phyloP scores from a whole-genome alignment of 2,888 invertebrate genomes.

The Ophion obscuratus region DNA sequence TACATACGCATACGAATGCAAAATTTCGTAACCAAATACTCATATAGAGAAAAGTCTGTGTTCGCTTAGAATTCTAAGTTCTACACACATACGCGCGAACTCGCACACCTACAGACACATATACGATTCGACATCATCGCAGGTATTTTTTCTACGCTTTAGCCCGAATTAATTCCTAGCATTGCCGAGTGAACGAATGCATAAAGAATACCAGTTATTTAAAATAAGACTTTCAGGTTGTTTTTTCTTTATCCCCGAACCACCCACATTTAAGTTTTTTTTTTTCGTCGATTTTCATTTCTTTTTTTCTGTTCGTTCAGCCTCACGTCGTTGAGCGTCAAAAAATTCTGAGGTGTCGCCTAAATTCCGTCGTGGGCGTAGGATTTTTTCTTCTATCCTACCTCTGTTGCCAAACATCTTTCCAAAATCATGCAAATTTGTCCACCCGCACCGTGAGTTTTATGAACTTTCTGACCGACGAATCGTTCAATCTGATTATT shows the following conservation, averaged over 20 bases:
- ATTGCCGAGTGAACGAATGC: conserved; percentile 45
- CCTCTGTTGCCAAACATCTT: background rate
- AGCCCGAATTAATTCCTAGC: conserved; percentile 50
- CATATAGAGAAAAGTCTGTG: conserved; percentile 48
- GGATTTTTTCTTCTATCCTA: conserved; percentile 4
- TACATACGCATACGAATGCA: background rate
- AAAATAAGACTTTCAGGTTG: conserved; percentile 21
- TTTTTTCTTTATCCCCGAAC: background rate
- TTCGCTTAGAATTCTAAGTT: conserved; percentile 48
- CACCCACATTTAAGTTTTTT: background rate
- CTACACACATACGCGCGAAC: background rate
- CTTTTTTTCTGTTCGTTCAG: conserved; percentile 23
- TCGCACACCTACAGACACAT: background rate
- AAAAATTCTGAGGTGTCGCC: conserved; percentile 45
- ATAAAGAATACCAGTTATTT: conserved; percentile 60
- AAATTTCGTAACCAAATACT: conserved; percentile 63
- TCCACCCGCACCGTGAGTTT: conserved; percentile 74
- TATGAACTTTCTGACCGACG: background rate
- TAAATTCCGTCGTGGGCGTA: conserved; percentile 44
- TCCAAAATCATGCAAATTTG: conserved; percentile 78
- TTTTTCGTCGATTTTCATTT: conserved; percentile 39
- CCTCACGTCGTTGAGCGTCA: conserved; percentile 43
- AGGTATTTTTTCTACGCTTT: conserved; percentile 50
- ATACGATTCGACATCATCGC: conserved; percentile 36
- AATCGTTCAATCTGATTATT: conserved; percentile 6